Evolutionary conservation across 1,140 invertebrate species (phyloP).

Genomic region (Trichogramma pretiosum): DNA sequence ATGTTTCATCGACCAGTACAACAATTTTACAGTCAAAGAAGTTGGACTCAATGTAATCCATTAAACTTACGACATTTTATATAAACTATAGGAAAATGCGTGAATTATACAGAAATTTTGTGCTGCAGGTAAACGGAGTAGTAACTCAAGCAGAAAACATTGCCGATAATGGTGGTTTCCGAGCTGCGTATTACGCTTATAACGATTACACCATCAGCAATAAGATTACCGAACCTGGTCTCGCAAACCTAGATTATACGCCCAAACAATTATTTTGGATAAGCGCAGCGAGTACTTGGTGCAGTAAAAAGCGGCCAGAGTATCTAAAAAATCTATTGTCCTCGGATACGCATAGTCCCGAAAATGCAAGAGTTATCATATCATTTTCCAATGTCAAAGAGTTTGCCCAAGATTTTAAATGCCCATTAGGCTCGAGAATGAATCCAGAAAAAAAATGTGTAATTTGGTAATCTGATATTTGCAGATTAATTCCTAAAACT

Average conservation of each 20-base stretch:
- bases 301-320: conserved; percentile 47
- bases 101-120: background rate
- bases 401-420: conserved; percentile 74
- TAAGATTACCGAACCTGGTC: conserved; percentile 26
- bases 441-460: conserved; percentile 79
- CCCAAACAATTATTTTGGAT: conserved; percentile 57
- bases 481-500: too few relatives aligned
- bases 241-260: conserved; percentile 44
- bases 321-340: conserved; percentile 37
- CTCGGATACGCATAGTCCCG: conserved; percentile 26
- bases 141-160: conserved; percentile 57
- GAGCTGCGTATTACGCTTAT: conserved; percentile 50
- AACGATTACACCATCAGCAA: conserved; percentile 35
- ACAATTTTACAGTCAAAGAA: background rate
- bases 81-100: background rate
- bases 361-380: background rate
- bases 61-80: background rate
- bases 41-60: background rate
- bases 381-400: conserved; percentile 38
- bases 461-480: too few relatives aligned
- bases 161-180: conserved; percentile 54
- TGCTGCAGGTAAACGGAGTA: conserved; percentile 47
- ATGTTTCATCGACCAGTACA: conserved; percentile 64
- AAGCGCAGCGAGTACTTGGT: conserved; percentile 48
- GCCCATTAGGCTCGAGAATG: conserved; percentile 64